phyloP scores from a whole-genome alignment of 2,797 vertebrate species.

The Protosalanx chinensis region DNA sequence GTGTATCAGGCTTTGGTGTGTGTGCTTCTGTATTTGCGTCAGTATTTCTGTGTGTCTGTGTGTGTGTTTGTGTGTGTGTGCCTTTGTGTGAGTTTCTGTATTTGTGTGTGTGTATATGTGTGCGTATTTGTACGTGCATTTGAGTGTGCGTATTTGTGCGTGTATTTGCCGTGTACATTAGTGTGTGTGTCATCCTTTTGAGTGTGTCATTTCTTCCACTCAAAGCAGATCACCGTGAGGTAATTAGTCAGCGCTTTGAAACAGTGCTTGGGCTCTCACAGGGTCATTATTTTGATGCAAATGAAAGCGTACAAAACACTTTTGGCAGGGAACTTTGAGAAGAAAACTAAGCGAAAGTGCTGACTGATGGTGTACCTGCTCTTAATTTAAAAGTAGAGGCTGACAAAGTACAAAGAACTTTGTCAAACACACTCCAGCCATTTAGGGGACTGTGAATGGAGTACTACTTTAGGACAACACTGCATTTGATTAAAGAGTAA shows the following conservation, averaged over 20 bases:
- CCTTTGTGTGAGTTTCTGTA: neutral
- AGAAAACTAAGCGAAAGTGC: conserved; percentile 57
- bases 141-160: too few species aligned
- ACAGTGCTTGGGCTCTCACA: conserved; percentile 41
- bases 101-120: too few species aligned
- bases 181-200: neutral
- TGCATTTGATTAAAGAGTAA: conserved; percentile 19
- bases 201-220: conserved; percentile 20
- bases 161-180: neutral
- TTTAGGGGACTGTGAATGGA: conserved; percentile 29
- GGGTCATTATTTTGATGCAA: conserved; percentile 60
- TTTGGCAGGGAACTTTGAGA: conserved; percentile 50
- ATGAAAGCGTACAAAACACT: conserved; percentile 49
- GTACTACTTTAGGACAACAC: neutral
- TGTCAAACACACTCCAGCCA: conserved; percentile 32
- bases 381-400: conserved; percentile 33
- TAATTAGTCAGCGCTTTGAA: conserved; percentile 58
- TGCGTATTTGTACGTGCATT: too few species aligned
- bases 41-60: neutral
- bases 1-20: neutral
- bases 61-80: neutral
- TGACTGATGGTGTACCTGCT: conserved; percentile 37
- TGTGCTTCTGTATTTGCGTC: neutral
- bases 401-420: conserved; percentile 39
- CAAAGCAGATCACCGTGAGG: conserved; percentile 35